These are phyloP conservation scores for Thelaira solivaga DNA, from an alignment of 2,888 invertebrate species.

Conservation along the genomic window DNA sequence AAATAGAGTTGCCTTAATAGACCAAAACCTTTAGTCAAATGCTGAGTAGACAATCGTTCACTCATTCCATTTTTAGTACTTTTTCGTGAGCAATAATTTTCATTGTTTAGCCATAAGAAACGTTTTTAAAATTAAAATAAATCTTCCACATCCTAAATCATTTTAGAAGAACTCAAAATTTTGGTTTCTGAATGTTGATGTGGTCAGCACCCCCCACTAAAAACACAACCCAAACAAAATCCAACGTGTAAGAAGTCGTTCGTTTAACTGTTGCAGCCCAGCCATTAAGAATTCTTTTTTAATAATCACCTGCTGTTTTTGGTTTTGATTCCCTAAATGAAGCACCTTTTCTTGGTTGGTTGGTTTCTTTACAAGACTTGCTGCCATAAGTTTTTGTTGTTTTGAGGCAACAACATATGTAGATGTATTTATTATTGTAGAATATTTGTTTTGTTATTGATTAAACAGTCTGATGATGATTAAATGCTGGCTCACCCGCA, in stretches of 20 bases:
- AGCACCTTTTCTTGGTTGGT: slow-evolving; percentile 29
- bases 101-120: neutral
- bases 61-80: too few relatives aligned
- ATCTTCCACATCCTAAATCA: slow-evolving; percentile 38
- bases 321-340: slow-evolving; percentile 42
- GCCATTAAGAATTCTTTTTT: slow-evolving; percentile 9
- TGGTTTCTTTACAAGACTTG: neutral
- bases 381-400: neutral
- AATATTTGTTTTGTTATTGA: slow-evolving; percentile 38
- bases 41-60: too few relatives aligned
- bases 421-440: slow-evolving; percentile 43
- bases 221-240: neutral
- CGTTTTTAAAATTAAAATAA: slow-evolving; percentile 6
- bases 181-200: neutral
- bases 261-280: slow-evolving; percentile 13
- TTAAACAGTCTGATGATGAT: slow-evolving; percentile 60
- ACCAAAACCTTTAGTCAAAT: too few relatives aligned
- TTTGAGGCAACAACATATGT: slow-evolving; percentile 10
- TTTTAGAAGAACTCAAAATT: slow-evolving; percentile 18
- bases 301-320: slow-evolving; percentile 58
- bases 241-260: neutral
- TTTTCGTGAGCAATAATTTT: too few relatives aligned
- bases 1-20: too few relatives aligned
- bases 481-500: slow-evolving; percentile 61
- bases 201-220: slow-evolving; percentile 15